Evolutionary conservation across 2,888 invertebrate genomes (phyloP).

Genomic region (Helobdella robusta): DNA sequence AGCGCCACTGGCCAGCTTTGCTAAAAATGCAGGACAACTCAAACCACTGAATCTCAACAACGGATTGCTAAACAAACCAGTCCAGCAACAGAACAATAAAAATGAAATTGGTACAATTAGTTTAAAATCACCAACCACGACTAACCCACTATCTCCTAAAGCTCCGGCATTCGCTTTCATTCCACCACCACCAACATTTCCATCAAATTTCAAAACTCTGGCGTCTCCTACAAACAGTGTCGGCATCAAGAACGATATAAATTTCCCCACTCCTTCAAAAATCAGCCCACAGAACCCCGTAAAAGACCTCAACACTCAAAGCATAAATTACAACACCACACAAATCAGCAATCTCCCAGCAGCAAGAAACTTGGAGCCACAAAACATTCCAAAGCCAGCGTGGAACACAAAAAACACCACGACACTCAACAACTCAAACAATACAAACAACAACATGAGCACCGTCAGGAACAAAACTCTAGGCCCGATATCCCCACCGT

Average conservation of each 20-base stretch:
- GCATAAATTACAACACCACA: too few relatives aligned
- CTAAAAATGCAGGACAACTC: too few relatives aligned
- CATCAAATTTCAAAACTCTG: constrained; percentile 8
- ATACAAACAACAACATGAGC: neutral
- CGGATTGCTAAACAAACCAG: neutral
- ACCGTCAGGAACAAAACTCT: neutral
- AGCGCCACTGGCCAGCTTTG: too few relatives aligned
- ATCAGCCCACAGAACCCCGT: too few relatives aligned
- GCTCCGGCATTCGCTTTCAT: constrained; percentile 11
- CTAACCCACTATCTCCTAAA: neutral
- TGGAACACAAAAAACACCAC: neutral
- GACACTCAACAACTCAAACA: neutral
- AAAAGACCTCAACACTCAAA: too few relatives aligned
- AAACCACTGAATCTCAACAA: constrained; percentile 1
- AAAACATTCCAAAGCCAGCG: neutral
- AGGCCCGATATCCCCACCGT: constrained; percentile 4
- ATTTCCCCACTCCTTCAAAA: too few relatives aligned
- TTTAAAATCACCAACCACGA: neutral
- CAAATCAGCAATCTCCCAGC: too few relatives aligned
- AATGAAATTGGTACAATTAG: neutral
- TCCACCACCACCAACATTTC: constrained; percentile 20
- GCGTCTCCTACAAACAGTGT: neutral
- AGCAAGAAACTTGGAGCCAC: neutral
- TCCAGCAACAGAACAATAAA: neutral
- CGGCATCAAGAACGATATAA: too few relatives aligned